These are phyloP conservation scores for Protosalanx chinensis DNA, from an alignment of 2,797 vertebrate genomes.

Conservation along the genomic window DNA sequence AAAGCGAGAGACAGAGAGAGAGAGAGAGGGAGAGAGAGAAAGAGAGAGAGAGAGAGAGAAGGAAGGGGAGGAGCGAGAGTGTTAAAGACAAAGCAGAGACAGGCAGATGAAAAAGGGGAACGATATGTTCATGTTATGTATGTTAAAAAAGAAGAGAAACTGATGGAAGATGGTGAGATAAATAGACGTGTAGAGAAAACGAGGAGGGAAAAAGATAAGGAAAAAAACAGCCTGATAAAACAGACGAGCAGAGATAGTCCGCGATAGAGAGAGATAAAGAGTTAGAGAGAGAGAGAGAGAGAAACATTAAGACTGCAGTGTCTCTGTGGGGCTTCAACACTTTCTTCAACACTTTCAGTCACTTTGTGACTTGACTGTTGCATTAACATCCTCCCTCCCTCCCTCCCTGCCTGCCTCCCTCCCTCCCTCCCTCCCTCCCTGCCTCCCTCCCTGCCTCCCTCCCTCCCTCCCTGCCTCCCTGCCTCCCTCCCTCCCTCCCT, in stretches of 20 bases:
- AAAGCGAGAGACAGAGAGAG: not conserved
- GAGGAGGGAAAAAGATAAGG: not conserved
- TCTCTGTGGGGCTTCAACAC: constrained; percentile 12
- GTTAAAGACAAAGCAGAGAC: not conserved
- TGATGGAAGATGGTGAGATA: not conserved
- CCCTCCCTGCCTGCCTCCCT: too few species aligned
- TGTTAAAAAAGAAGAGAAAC: not conserved
- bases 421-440: too few species aligned
- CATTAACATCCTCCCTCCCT: constrained; percentile 33
- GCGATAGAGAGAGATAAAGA: constrained; percentile 17
- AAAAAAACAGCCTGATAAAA: constrained; percentile 16
- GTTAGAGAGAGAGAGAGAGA: constrained; percentile 16
- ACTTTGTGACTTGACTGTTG: constrained; percentile 35
- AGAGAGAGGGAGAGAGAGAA: not conserved
- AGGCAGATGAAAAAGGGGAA: not conserved
- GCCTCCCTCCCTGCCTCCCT: too few species aligned
- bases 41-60: not conserved
- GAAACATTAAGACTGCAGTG: not conserved
- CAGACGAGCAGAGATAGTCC: not conserved
- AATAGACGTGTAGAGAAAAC: not conserved
- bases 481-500: too few species aligned
- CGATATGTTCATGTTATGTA: not conserved
- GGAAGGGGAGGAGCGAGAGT: too few species aligned
- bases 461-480: too few species aligned
- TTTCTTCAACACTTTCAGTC: constrained; percentile 22